These are phyloP conservation scores for Agrotis clavis DNA, from an alignment of 2,888 invertebrate species.

Conservation along the genomic window DNA sequence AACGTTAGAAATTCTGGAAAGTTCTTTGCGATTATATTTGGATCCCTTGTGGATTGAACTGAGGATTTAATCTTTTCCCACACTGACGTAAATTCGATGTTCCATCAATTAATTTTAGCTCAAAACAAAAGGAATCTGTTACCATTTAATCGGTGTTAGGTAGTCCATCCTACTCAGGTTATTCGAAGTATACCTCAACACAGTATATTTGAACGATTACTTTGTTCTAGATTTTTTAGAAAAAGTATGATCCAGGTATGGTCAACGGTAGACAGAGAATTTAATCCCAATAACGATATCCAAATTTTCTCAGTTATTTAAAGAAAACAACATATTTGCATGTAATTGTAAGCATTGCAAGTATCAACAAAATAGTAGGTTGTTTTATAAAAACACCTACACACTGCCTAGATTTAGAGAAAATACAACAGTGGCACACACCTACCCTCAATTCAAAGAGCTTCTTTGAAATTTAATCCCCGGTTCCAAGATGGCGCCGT, in stretches of 20 bases:
- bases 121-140: neutral
- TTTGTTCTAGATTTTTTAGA: too few species aligned
- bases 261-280: too few species aligned
- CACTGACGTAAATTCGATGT: neutral
- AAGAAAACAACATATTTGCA: neutral
- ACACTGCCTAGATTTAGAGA: conserved; percentile 43
- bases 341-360: neutral
- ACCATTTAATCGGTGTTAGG: too few species aligned
- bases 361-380: neutral
- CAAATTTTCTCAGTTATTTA: neutral
- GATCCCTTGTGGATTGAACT: conserved; percentile 2
- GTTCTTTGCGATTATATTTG: conserved; percentile 24
- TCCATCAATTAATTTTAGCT: neutral
- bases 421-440: conserved; percentile 47
- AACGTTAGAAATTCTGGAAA: conserved; percentile 34
- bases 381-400: neutral
- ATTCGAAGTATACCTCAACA: too few species aligned
- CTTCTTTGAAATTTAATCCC: conserved; percentile 82
- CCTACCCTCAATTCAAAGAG: conserved; percentile 69
- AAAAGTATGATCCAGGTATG: too few species aligned
- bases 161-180: too few species aligned
- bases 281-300: neutral
- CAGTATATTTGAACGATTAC: too few species aligned
- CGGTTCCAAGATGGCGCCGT: conserved; percentile 77
- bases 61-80: neutral